Evolutionary conservation across 2,797 vertebrate species (phyloP), one percentile per base, ranked within the genome.

Genomic region (Betta splendens): DNA sequence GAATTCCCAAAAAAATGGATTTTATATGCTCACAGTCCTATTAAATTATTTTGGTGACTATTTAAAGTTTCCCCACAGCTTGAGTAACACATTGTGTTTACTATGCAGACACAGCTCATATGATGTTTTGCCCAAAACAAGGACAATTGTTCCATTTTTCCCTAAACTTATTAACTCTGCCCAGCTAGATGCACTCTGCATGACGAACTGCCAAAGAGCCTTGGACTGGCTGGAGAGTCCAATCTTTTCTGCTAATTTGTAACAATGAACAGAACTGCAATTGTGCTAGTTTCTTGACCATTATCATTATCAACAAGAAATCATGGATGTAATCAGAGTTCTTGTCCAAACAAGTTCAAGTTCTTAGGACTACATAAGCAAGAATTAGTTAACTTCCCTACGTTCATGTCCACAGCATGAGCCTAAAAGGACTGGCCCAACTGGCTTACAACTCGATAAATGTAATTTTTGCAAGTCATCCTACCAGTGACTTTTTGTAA

Each of bases 391-490:
- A 48, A 6, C 5, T 3, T 46, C 11, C 17, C 7, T 12, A 23
- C 7, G 35, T 40, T 13, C 16, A 17, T 33, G 13, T 7, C 16
- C 7, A 31, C 43, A 12, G 47, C 10, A 6, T 35, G 10, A 40
- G 6, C 16, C 15, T 29, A 26, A 46, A 60, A 43, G 17, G 55
- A 16, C 4, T 26, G 8, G 13, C 2, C 12, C 13, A 23, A 15
- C 17, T 13, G 3, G 15, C 61, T 79, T 70, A 44, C 2, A 15
- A 18, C 36, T 49, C 32, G 59, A 32, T 54, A 44, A 22, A 5
- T 10, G 43, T 7, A 4, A n/a, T 80, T 86, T 82, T 31, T 80
- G 79, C 79, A 70, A 81, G 75, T 84, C 81, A 87, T 72, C 0
- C 25, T 69, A 44, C 18, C 17, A 9, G 5, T 44, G 54, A 33